Conservation (phyloP, 2,888 invertebrate genomes). For the Rapana venosa region DNA sequence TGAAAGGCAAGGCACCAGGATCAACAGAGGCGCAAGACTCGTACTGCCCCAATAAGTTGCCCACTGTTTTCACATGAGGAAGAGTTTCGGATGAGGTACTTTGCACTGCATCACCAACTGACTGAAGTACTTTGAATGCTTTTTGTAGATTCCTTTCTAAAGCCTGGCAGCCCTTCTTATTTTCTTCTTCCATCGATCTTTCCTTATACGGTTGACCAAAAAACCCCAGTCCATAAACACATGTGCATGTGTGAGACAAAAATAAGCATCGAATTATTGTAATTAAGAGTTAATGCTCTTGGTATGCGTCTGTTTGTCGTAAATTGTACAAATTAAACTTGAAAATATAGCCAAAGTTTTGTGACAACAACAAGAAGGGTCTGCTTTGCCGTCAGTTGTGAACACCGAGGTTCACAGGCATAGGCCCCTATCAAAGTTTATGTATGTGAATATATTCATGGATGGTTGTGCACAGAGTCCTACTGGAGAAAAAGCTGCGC, state of each 20-base stretch:
- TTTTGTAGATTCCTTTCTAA: conserved; percentile 25
- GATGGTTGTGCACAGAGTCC: no score
- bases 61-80: not conserved
- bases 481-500: no score
- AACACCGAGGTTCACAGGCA: no score
- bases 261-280: no score
- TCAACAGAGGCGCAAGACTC: not conserved
- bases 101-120: not conserved
- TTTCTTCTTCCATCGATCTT: not conserved
- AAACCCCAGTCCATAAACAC: no score
- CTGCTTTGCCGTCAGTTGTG: no score
- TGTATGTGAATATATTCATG: no score
- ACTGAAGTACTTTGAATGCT: not conserved
- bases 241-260: no score
- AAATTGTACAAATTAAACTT: not conserved
- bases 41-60: not conserved
- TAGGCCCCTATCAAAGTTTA: no score
- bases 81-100: not conserved
- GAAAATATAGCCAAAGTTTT: no score
- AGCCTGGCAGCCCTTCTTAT: not conserved
- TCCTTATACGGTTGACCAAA: no score
- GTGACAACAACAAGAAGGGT: no score
- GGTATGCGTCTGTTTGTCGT: not conserved
- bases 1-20: not conserved
- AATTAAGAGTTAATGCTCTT: not conserved